Conservation (phyloP, 2,888 invertebrate genomes). For the Patella ulyssiponensis region DNA sequence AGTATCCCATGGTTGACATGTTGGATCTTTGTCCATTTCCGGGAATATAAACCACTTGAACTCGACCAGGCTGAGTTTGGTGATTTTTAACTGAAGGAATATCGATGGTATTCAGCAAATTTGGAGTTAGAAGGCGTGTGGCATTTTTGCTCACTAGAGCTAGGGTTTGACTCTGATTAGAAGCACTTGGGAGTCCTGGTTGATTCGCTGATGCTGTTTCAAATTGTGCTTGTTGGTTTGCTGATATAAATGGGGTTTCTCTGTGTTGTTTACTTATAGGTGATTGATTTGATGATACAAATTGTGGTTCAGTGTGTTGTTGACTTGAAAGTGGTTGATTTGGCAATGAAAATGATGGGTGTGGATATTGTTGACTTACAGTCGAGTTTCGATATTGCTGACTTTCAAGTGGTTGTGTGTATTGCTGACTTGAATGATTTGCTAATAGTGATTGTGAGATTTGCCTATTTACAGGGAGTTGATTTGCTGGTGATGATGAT, state of each 20-base stretch:
- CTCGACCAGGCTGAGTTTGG: neutral
- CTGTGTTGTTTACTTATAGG: neutral
- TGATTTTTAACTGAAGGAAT: neutral
- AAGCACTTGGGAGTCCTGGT: neutral
- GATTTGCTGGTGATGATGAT: neutral
- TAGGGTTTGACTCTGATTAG: neutral
- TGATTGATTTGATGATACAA: neutral
- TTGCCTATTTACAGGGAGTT: neutral
- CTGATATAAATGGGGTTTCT: neutral
- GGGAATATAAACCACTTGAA: conserved; percentile 4
- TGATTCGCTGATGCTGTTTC: neutral
- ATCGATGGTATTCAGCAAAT: neutral
- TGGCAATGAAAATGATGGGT: no score
- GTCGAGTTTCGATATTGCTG: no score
- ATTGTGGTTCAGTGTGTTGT: neutral
- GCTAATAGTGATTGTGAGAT: no score
- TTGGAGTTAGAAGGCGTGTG: neutral
- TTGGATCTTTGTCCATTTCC: neutral
- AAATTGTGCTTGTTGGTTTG: neutral
- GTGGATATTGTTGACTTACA: no score
- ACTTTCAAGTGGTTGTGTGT: no score
- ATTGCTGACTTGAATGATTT: no score
- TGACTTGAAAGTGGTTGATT: neutral
- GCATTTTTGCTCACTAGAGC: neutral
- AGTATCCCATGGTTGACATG: neutral